Percentiles rank a stretch among this genome's conserved stretches.
These are phyloP conservation scores for Slavum lentiscoides DNA, from an alignment of 2,888 invertebrate genomes.

Conservation along the genomic window DNA sequence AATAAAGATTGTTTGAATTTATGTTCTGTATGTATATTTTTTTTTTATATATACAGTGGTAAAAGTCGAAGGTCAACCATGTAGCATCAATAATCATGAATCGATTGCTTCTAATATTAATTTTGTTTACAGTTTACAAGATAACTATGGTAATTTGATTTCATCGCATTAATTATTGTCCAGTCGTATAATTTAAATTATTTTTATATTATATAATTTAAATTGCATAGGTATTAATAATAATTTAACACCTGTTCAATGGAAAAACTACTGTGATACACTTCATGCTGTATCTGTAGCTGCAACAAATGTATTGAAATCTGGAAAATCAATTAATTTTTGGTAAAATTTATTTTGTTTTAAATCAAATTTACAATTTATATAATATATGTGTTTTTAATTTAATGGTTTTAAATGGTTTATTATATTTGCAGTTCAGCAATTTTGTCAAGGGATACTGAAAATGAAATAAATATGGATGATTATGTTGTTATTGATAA, in stretches of 20 bases:
- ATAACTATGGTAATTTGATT: constrained; percentile 19
- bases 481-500: constrained; percentile 25
- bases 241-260: constrained; percentile 27
- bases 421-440: constrained; percentile 32
- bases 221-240: neutral
- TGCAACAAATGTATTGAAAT: constrained; percentile 32
- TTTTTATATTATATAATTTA: neutral
- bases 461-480: constrained; percentile 13
- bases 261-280: constrained; percentile 42
- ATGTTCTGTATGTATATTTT: neutral
- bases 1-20: neutral
- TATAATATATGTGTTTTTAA: neutral
- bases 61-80: constrained; percentile 43
- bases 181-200: neutral
- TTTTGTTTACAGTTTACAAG: constrained; percentile 31
- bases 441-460: constrained; percentile 13
- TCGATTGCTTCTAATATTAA: constrained; percentile 44
- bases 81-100: constrained; percentile 39
- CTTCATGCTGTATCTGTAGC: constrained; percentile 23
- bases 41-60: constrained; percentile 17
- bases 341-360: constrained; percentile 19
- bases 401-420: neutral
- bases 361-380: neutral
- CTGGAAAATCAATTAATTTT: constrained; percentile 29
- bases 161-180: neutral